phyloP scores from a whole-genome alignment of 2,797 vertebrate genomes.

The Pteronotus mesoamericanus region DNA sequence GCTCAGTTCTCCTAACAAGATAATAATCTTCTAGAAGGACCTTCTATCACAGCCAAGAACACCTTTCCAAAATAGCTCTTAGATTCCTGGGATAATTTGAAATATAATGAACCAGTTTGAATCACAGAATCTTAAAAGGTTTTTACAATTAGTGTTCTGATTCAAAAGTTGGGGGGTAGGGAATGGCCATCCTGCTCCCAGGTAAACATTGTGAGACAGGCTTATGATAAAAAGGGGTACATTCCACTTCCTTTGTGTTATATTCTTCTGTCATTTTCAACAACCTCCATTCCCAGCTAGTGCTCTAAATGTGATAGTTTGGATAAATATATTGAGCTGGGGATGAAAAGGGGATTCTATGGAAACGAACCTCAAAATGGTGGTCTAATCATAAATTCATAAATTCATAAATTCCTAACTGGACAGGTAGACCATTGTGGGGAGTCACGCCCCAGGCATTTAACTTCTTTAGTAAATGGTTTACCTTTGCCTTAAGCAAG shows the following conservation, averaged over 20 bases:
- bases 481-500: not conserved
- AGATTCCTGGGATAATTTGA: conserved; percentile 2
- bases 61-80: not conserved
- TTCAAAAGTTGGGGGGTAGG: not conserved
- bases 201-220: not conserved
- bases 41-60: not conserved
- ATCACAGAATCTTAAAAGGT: not conserved
- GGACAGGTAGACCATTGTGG: not conserved
- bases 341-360: not conserved
- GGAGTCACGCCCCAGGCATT: not conserved
- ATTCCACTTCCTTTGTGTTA: not conserved
- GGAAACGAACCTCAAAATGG: not conserved
- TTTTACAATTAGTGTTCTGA: not conserved
- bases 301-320: not conserved
- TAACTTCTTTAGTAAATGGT: not conserved
- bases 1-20: not conserved
- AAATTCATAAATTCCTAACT: not conserved
- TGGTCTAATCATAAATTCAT: not conserved
- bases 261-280: not conserved
- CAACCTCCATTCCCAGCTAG: not conserved
- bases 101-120: not conserved
- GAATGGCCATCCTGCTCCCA: not conserved
- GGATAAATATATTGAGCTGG: not conserved
- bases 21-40: not conserved
- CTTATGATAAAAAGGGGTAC: not conserved